Percentiles rank a stretch among this genome's conserved stretches.
Conservation (phyloP, 92 coral and sea anemone species). For the Palythoa grandis region DNA sequence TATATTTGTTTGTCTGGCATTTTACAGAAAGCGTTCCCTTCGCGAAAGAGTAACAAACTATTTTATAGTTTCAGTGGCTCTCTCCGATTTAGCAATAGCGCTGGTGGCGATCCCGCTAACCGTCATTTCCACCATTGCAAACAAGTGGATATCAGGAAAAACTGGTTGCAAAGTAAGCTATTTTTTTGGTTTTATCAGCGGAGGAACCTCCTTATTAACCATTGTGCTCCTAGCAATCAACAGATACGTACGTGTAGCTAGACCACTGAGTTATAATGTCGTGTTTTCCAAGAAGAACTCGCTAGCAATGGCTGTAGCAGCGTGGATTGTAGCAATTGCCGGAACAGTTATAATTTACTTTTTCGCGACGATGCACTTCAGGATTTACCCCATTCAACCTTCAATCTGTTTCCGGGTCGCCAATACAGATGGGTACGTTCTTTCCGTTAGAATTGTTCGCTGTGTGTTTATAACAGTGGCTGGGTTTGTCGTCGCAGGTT, state of each 20-base stretch:
- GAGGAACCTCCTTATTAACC: constrained; percentile 16
- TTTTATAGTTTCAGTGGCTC: constrained; percentile 7
- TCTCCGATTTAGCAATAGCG: constrained; percentile 9
- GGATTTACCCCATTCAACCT: not conserved
- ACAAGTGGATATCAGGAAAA: constrained; percentile 8
- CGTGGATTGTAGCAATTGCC: not conserved
- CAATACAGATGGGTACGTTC: not conserved
- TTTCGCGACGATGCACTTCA: not conserved
- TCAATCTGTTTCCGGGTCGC: constrained; percentile 26
- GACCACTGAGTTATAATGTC: not conserved
- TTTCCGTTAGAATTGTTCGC: not conserved
- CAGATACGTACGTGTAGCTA: constrained; percentile 17
- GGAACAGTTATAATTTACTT: not conserved
- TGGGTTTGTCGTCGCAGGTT: not conserved
- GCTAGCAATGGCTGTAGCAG: not conserved
- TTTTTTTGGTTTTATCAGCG: not conserved
- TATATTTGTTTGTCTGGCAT: constrained; percentile 16
- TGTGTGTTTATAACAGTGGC: constrained; percentile 6
- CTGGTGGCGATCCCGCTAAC: not conserved
- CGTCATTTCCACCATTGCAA: constrained; percentile 14
- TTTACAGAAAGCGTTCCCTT: constrained; percentile 18
- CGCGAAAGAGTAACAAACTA: constrained; percentile 3
- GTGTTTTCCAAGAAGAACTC: not conserved
- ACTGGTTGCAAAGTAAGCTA: not conserved
- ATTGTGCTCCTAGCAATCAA: constrained; percentile 6